These are phyloP conservation scores for Drosophila suzukii DNA, from an alignment of 1,140 invertebrate genomes.

Conservation along the genomic window DNA sequence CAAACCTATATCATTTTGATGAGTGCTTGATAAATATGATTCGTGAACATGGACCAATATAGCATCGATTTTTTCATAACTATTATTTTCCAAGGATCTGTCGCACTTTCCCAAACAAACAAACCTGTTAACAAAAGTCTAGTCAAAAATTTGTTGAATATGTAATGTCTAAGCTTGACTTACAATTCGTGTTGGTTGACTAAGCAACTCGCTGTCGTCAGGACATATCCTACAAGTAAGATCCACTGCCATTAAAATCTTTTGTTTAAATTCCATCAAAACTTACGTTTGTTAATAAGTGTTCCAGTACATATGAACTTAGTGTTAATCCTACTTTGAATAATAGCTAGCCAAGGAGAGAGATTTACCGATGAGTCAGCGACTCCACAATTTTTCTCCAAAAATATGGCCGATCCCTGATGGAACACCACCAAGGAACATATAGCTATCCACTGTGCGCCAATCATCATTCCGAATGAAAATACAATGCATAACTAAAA, in stretches of 20 bases:
- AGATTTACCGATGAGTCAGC: background rate
- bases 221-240: background rate
- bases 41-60: background rate
- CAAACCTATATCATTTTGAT: background rate
- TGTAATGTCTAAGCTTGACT: background rate
- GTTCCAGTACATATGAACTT: background rate
- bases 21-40: background rate
- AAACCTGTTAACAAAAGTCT: background rate
- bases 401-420: background rate
- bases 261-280: background rate
- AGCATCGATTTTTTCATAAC: background rate
- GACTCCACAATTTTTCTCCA: background rate
- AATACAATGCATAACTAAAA: background rate
- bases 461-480: background rate
- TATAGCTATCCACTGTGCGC: background rate
- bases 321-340: background rate
- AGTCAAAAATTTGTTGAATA: background rate
- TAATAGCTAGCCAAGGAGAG: background rate
- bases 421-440: background rate
- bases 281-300: background rate
- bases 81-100: background rate
- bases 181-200: background rate
- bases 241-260: background rate
- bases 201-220: background rate
- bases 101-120: background rate